phyloP scores from a whole-genome alignment of 2,797 vertebrate genomes.

The Scolopax rusticola region DNA sequence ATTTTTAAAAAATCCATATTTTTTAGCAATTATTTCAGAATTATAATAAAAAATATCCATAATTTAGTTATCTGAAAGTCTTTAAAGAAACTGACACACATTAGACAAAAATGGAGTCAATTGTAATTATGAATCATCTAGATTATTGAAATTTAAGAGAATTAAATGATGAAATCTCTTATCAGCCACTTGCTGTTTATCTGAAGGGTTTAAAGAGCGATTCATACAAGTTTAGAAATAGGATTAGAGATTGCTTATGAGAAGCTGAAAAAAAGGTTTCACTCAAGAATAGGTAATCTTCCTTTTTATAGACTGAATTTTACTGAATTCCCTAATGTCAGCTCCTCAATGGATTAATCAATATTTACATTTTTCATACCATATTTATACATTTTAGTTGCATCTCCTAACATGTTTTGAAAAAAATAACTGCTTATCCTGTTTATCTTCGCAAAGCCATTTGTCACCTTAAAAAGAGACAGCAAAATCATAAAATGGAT shows the following conservation, averaged over 20 bases:
- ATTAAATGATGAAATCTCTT: slow-evolving; percentile 41
- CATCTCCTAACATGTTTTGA: not conserved
- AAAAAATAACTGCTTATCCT: not conserved
- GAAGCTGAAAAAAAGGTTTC: not conserved
- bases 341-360: slow-evolving; percentile 3
- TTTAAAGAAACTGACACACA: slow-evolving; percentile 12
- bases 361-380: not conserved
- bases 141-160: slow-evolving; percentile 20
- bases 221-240: slow-evolving; percentile 17
- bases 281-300: not conserved
- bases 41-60: slow-evolving; percentile 21
- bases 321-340: not conserved
- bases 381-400: not conserved
- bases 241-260: slow-evolving; percentile 8
- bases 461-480: not conserved
- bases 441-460: not conserved
- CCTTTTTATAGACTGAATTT: not conserved
- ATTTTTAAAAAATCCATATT: not conserved
- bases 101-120: slow-evolving; percentile 1
- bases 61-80: slow-evolving; percentile 29
- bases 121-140: slow-evolving; percentile 42
- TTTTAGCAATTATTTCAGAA: slow-evolving; percentile 37
- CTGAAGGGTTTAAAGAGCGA: slow-evolving; percentile 14
- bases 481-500: not conserved
- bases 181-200: slow-evolving; percentile 34